Conservation (phyloP, 2,113 vertebrate genomes). For the Hypomesus transpacificus region DNA sequence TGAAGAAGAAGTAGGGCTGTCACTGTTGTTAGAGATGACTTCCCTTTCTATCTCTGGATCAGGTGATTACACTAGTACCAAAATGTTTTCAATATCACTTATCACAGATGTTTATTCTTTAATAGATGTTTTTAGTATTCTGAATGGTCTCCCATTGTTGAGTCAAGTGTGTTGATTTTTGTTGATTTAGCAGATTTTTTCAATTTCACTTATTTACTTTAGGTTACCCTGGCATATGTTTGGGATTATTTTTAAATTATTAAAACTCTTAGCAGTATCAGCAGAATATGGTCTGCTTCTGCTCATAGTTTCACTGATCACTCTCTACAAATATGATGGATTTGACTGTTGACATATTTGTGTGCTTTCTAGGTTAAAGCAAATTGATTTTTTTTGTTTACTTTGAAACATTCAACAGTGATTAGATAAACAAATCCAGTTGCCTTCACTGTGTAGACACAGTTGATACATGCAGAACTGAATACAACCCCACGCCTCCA, state of each 20-base stretch:
- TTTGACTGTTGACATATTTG: constrained; percentile 6
- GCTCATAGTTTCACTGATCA: background rate
- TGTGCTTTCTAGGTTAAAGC: constrained; percentile 5
- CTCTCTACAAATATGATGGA: constrained; percentile 1
- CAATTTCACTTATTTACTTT: background rate
- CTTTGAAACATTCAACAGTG: too few relatives aligned
- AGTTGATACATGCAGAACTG: background rate
- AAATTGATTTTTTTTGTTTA: background rate
- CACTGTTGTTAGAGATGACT: too few relatives aligned
- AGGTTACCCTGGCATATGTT: background rate
- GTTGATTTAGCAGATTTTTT: background rate
- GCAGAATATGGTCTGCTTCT: background rate
- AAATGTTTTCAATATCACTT: constrained; percentile 3
- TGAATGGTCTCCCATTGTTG: background rate
- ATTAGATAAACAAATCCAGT: background rate
- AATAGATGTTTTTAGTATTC: background rate
- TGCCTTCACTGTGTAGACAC: background rate
- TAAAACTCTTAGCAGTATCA: background rate
- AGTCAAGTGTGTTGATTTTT: background rate
- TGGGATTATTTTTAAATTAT: constrained; percentile 7
- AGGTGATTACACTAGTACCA: constrained; percentile 1
- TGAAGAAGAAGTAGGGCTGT: too few relatives aligned
- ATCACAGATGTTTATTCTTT: background rate
- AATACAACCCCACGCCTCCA: background rate
- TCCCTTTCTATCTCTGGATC: background rate